phyloP scores from a whole-genome alignment of 2,888 invertebrate species.

The Trichopria drosophilae region DNA sequence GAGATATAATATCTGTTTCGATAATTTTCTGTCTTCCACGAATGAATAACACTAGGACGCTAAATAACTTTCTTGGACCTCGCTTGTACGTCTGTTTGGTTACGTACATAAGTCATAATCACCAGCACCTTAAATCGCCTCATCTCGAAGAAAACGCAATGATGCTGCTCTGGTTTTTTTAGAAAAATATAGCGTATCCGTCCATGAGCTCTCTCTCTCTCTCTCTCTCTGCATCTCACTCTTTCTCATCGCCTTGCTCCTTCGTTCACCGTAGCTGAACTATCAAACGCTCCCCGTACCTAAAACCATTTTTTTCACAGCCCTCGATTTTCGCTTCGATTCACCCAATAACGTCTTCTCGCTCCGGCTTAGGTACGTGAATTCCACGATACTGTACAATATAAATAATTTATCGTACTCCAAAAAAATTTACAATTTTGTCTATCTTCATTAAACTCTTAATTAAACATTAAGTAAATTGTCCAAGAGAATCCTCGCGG shows the following conservation, averaged over 20 bases:
- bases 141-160: conserved; percentile 45
- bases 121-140: conserved; percentile 52
- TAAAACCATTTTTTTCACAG: conserved; percentile 51
- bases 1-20: conserved; percentile 51
- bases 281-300: conserved; percentile 35
- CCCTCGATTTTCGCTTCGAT: conserved; percentile 51
- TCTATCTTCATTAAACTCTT: conserved; percentile 2
- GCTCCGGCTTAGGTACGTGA: conserved; percentile 22
- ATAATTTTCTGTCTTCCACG: conserved; percentile 54
- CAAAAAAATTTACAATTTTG: too few species aligned
- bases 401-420: conserved; percentile 54
- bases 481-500: too few species aligned
- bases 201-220: conserved; percentile 49
- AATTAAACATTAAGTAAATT: conserved; percentile 49
- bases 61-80: conserved; percentile 58
- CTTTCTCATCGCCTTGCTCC: conserved; percentile 20
- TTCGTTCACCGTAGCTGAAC: conserved; percentile 28
- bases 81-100: conserved; percentile 41
- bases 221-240: conserved; percentile 22
- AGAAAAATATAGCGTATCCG: conserved; percentile 54
- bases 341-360: conserved; percentile 28
- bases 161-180: conserved; percentile 45
- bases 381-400: conserved; percentile 49
- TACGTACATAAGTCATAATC: conserved; percentile 34
- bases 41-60: conserved; percentile 54